Conservation (phyloP, 1,140 invertebrate genomes). For the Reticulitermes speratus region DNA sequence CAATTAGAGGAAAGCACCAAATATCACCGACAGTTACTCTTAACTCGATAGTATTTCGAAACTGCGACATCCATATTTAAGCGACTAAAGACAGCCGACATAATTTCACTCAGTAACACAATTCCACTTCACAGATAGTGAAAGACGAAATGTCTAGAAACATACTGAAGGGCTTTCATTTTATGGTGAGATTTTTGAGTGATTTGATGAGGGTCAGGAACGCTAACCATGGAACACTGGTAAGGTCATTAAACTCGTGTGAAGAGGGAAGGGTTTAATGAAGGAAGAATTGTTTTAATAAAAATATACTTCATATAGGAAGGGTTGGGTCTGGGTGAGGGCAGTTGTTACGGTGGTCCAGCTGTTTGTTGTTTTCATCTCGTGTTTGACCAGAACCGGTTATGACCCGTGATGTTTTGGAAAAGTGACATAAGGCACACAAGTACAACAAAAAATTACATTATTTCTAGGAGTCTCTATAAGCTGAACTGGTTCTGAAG, state of each 20-base stretch:
- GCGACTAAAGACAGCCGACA: too few relatives aligned
- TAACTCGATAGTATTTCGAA: too few relatives aligned
- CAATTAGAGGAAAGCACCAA: too few relatives aligned
- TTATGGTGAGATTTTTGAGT: background rate
- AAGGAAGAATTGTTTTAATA: constrained; percentile 5
- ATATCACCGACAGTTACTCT: too few relatives aligned
- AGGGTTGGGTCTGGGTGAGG: background rate
- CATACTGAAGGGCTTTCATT: background rate
- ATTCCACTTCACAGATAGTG: too few relatives aligned
- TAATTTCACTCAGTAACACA: too few relatives aligned
- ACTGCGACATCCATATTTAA: too few relatives aligned
- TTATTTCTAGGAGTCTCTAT: too few relatives aligned
- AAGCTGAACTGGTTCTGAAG: too few relatives aligned
- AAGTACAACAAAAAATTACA: too few relatives aligned
- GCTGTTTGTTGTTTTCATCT: background rate
- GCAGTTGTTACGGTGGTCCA: background rate
- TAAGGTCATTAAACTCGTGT: background rate
- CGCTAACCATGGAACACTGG: background rate
- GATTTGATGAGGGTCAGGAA: background rate
- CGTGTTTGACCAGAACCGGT: constrained; percentile 16
- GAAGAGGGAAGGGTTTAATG: background rate
- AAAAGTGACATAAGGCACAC: background rate
- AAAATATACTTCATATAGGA: background rate
- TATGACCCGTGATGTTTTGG: background rate
- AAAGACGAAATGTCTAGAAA: too few relatives aligned